Base-by-base conservation (phyloP, 1,140 invertebrate genomes). In the Paracyclopina nana region DNA sequence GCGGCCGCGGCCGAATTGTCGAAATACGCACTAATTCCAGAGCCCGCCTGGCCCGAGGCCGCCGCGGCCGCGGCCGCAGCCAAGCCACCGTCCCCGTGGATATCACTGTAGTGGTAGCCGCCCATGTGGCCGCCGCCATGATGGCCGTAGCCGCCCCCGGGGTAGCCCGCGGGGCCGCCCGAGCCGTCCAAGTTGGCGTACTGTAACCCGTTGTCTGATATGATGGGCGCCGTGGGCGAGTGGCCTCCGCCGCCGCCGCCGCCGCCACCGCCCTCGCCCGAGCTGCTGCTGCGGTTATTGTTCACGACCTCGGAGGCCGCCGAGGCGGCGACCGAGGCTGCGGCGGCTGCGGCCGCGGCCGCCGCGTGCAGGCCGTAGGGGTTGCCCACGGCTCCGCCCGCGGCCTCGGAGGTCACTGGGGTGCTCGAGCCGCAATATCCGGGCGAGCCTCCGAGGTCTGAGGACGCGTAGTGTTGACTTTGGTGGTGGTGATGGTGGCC, bases 121-220 rank as follows among this genome's bases (percentile, higher is more conserved):
- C 34, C 34, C 14, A 16, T 16, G 20, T 38, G 20, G 14, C 34
- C 34, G 9, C 34, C 34, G 34, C 34, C 34, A 38, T 38, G 34
- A 38, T 38, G 34, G 20, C 34, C 34, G 34, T 38, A 38, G 9
- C 18, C 30, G 16, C 14, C 42, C 4, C 24, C 20, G 18, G 25
- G 14, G n/a, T 12, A 26, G 25, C 25, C 45, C 9, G 16, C 45
- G 16, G 24, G 24, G 16, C 44, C 41, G 40, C 16, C 50, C 14
- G 20, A 30, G 12, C 31, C 49, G 26, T 50, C 49, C 25, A 50
- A 22, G 43, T 50, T 43, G 9, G 49, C 49, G 25, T 50, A 50
- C 16, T 50, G 49, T 16, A 30, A 24, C 5, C 48, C 50, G 14
- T 30, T 29, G 28, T 53, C 25, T 12, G 49, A 41, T 18, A 45